Conservation (phyloP, 2,797 vertebrate species). For the Anniella stebbinsi region DNA sequence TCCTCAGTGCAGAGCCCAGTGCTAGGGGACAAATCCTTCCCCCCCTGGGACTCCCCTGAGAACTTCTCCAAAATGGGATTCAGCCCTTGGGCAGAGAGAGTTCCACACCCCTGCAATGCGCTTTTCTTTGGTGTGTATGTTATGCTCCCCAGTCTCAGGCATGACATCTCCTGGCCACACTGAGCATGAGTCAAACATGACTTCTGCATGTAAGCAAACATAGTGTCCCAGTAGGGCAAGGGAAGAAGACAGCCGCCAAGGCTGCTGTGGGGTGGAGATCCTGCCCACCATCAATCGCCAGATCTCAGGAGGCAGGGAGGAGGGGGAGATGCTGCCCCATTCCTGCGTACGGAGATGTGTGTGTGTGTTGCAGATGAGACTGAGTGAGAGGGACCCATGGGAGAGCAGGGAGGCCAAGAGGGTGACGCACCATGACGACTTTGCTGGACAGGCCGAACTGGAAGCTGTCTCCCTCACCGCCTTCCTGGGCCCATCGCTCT, state of each 20-base stretch:
- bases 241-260: not conserved
- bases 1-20: no score
- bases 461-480: slow-evolving; percentile 33
- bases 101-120: not conserved
- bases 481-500: slow-evolving; percentile 67
- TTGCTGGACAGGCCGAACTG: slow-evolving; percentile 64
- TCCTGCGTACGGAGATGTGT: no score
- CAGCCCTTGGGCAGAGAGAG: not conserved
- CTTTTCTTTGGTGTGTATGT: not conserved
- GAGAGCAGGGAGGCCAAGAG: not conserved
- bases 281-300: no score
- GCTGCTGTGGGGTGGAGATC: not conserved
- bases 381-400: not conserved
- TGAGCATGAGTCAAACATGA: not conserved
- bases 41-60: no score
- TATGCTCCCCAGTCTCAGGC: not conserved
- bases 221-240: not conserved
- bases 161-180: not conserved
- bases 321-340: no score
- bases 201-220: not conserved
- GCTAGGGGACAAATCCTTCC: no score
- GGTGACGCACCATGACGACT: not conserved
- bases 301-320: no score
- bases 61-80: no score
- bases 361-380: no score